phyloP scores from a whole-genome alignment of 64 coral and sea anemone genomes.

The Trachythela sp. region DNA sequence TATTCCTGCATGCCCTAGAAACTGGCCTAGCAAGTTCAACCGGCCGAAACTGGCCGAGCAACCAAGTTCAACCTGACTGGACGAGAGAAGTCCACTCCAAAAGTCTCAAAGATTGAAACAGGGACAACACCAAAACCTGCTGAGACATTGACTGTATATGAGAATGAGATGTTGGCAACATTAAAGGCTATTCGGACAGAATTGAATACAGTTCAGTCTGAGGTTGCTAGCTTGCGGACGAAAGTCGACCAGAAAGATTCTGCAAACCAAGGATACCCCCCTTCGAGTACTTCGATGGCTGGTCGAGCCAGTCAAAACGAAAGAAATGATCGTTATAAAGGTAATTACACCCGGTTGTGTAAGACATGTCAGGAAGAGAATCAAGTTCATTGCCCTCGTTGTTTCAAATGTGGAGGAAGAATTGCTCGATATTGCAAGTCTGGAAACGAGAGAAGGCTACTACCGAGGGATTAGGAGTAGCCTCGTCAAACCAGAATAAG shows the following conservation, averaged over 20 bases:
- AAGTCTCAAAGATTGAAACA: no score
- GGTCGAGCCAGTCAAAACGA: no score
- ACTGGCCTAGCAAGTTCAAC: no score
- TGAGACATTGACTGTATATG: no score
- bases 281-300: background rate
- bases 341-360: background rate
- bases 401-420: constrained; percentile 19
- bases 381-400: constrained; percentile 10
- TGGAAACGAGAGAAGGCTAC: constrained; percentile 47
- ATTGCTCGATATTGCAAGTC: constrained; percentile 19
- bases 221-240: background rate
- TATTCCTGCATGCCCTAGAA: no score
- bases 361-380: background rate
- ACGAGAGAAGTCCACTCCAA: no score
- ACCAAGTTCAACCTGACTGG: background rate
- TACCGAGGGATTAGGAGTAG: constrained; percentile 9
- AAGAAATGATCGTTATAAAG: background rate
- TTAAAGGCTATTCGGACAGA: background rate
- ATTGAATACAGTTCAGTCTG: background rate
- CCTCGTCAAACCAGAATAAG: no score
- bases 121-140: no score
- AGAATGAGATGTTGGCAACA: background rate
- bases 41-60: background rate
- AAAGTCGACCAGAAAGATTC: background rate
- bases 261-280: background rate